Conservation (phyloP, 2,888 invertebrate species). For the Ormyrus pomaceus region DNA sequence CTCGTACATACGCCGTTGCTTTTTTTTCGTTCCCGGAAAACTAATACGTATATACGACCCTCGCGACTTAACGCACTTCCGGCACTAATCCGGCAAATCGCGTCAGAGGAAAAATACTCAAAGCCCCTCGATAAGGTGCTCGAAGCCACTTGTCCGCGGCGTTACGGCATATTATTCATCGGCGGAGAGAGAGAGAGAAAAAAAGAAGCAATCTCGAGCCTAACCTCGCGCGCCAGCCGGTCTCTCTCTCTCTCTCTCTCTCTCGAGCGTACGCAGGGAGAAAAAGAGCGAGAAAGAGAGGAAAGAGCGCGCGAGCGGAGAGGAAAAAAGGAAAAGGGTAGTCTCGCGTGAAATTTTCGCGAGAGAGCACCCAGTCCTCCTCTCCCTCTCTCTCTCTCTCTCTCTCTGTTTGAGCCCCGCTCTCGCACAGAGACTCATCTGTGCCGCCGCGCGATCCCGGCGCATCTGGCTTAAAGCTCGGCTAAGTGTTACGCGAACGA, state of each 20-base stretch:
- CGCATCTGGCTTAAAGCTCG: conserved; percentile 53
- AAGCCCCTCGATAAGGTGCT: background rate
- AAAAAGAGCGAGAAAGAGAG: background rate
- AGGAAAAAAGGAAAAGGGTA: conserved; percentile 26
- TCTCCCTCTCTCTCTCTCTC: conserved; percentile 1
- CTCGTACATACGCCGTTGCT: no score
- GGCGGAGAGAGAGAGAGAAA: no score
- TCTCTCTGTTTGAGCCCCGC: conserved; percentile 6
- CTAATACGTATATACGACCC: no score
- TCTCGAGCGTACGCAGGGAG: conserved; percentile 1
- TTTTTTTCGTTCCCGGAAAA: no score
- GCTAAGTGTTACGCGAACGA: conserved; percentile 60
- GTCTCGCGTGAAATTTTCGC: conserved; percentile 52
- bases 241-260: conserved; percentile 1
- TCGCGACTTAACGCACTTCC: no score
- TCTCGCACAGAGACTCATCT: conserved; percentile 50
- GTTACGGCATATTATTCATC: no score
- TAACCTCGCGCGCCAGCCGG: background rate
- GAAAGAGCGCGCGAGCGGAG: background rate
- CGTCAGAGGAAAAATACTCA: background rate
- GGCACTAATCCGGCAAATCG: no score
- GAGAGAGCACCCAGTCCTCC: background rate
- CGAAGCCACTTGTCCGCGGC: background rate
- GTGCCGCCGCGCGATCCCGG: conserved; percentile 49
- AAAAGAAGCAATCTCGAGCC: background rate